phyloP scores from a whole-genome alignment of 2,888 invertebrate species.

The Drosophila setosimentum region DNA sequence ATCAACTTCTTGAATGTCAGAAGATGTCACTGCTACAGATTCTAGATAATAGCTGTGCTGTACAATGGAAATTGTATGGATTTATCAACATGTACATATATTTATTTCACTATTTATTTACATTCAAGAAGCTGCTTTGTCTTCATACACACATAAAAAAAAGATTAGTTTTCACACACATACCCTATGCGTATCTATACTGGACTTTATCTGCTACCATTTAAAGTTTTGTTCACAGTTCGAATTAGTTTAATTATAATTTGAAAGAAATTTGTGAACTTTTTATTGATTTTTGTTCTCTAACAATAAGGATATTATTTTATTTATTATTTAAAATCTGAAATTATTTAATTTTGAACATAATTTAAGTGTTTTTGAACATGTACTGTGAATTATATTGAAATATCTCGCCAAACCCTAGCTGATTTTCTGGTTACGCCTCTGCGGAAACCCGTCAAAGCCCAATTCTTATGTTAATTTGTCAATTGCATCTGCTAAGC shows the following conservation, averaged over 20 bases:
- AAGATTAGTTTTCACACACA: too few species aligned
- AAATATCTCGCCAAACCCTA: not conserved
- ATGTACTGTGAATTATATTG: too few species aligned
- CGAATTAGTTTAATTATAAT: not conserved
- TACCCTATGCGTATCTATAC: too few species aligned
- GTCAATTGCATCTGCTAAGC: constrained; percentile 57
- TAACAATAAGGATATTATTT: not conserved
- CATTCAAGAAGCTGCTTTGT: not conserved
- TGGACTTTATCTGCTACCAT: too few species aligned
- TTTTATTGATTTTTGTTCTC: not conserved
- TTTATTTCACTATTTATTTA: not conserved
- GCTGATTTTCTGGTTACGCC: not conserved
- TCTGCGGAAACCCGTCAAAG: not conserved
- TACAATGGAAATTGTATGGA: not conserved
- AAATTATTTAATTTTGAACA: not conserved
- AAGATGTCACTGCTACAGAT: not conserved
- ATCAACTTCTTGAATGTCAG: not conserved
- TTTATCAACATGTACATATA: not conserved
- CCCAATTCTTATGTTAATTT: constrained; percentile 72
- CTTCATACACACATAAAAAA: not conserved
- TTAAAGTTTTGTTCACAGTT: not conserved
- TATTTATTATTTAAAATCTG: not conserved
- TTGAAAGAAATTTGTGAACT: not conserved
- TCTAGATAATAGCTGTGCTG: not conserved
- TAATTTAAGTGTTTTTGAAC: too few species aligned